These are phyloP conservation scores for Albula goreensis DNA, from an alignment of 2,113 vertebrate genomes.

Conservation along the genomic window DNA sequence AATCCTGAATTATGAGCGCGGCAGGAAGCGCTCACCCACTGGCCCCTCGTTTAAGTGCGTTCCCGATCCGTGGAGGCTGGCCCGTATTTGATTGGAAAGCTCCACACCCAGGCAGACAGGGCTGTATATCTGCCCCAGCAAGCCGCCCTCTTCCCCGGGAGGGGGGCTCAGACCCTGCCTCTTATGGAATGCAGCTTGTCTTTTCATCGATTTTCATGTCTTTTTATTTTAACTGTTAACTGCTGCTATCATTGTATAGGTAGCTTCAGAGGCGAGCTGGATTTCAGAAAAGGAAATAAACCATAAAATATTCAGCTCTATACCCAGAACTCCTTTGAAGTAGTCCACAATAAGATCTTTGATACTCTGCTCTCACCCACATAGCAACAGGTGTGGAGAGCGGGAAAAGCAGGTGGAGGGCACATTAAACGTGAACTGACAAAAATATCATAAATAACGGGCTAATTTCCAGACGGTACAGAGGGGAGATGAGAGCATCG, in stretches of 20 bases:
- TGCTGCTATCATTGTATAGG: too few species aligned
- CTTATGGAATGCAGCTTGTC: background rate
- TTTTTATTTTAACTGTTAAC: too few species aligned
- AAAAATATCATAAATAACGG: slow-evolving; percentile 2
- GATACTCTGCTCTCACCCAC: background rate
- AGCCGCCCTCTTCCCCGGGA: background rate
- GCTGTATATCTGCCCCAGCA: slow-evolving; percentile 1
- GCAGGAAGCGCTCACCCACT: slow-evolving; percentile 3
- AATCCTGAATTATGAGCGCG: background rate
- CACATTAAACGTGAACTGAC: background rate
- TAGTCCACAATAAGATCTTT: background rate
- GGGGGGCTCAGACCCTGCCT: background rate
- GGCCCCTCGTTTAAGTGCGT: background rate
- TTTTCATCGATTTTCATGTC: background rate
- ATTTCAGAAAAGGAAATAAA: too few species aligned
- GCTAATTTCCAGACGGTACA: background rate
- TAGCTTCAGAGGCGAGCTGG: too few species aligned
- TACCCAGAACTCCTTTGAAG: too few species aligned
- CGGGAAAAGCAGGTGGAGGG: background rate
- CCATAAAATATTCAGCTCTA: too few species aligned
- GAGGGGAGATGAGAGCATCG: background rate
- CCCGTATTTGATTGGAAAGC: background rate
- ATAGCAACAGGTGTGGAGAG: background rate
- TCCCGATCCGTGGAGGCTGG: background rate
- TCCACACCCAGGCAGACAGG: background rate